Conservation (phyloP, 2,888 invertebrate species). For the Gasteruption jaculator region DNA sequence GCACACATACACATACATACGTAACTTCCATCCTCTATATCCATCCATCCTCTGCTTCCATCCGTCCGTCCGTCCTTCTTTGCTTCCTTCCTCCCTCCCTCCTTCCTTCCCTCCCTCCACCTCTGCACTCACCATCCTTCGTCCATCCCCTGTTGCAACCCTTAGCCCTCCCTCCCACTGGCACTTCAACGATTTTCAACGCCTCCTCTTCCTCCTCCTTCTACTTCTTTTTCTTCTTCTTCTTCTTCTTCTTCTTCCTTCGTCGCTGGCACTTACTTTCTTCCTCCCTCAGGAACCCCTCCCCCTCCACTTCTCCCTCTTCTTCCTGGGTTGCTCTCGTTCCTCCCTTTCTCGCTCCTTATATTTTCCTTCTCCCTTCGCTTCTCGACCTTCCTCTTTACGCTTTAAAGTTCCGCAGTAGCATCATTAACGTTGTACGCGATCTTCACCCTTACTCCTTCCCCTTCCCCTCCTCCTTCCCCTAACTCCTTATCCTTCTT, state of each 20-base stretch:
- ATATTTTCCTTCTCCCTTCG: not conserved
- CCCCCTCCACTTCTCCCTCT: not conserved
- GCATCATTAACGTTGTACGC: slow-evolving; percentile 15
- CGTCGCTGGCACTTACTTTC: too few species aligned
- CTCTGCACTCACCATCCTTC: not conserved
- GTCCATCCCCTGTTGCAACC: not conserved
- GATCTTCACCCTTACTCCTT: slow-evolving; percentile 17
- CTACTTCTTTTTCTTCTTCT: too few species aligned
- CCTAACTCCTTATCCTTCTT: slow-evolving; percentile 1
- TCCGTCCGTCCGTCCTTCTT: slow-evolving; percentile 6
- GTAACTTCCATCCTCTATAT: slow-evolving; percentile 12
- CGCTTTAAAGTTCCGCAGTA: slow-evolving; percentile 3
- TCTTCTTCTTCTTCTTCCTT: too few species aligned
- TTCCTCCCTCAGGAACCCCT: slow-evolving; percentile 4
- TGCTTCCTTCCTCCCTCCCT: slow-evolving; percentile 12
- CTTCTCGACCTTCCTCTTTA: not conserved
- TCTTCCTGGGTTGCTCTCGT: not conserved
- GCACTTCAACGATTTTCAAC: too few species aligned
- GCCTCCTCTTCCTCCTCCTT: too few species aligned
- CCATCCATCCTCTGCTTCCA: slow-evolving; percentile 8
- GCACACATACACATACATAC: too few species aligned
- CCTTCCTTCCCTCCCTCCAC: slow-evolving; percentile 1
- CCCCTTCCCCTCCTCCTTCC: slow-evolving; percentile 9
- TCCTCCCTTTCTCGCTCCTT: not conserved
- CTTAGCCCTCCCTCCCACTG: slow-evolving; percentile 1